Base-by-base conservation (phyloP, 92 coral and sea anemone species). In the Phenganax marumi region DNA sequence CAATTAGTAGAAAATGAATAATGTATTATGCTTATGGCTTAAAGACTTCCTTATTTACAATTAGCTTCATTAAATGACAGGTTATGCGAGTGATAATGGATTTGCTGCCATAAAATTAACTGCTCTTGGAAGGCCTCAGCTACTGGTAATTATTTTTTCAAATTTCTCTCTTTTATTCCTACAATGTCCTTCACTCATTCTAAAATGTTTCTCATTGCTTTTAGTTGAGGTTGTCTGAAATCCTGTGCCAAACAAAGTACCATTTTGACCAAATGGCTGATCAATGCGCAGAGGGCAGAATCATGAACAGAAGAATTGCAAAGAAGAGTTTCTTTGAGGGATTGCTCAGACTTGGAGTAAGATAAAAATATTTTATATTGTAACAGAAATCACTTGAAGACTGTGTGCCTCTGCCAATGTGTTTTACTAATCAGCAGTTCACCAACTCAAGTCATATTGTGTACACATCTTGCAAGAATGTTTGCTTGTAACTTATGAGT, bases 41-140 rank as follows among this genome's bases (percentile, higher is more conserved):
- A 33, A 33, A 5, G 43, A 33, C 43, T 33, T 33, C 43, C 43
- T 33, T 1, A 33, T 33, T 33, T 5, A 33, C 43, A 33, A 2
- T 33, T 33, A 33, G 5, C 5, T 0, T 33, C 43, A 33, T 33
- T 33, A 33, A 2, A 33, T 66, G 21, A 11, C 49, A 91, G 95
- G 87, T 64, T 91, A 85, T 77, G 96, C 98, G 23, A 85, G 97
- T 47, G 86, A 84, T 39, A 92, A 92, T 89, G 96, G 98, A 7
- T 95, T 95, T 89, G 96, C 98, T 26, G 98, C 98, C 12, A 91
- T 95, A 53, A 95, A 95, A 70, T 89, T 92, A 51, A 95, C 98
- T 53, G 98, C 98, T 16, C 86, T 95, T 21, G 98, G 98, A 47
- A 87, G 98, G 33, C 98, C 98, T 81, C 95, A 91, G 77, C 87